Evolutionary conservation across 2,888 invertebrate genomes (phyloP).

Genomic region (Scaptomyza caliginosa): DNA sequence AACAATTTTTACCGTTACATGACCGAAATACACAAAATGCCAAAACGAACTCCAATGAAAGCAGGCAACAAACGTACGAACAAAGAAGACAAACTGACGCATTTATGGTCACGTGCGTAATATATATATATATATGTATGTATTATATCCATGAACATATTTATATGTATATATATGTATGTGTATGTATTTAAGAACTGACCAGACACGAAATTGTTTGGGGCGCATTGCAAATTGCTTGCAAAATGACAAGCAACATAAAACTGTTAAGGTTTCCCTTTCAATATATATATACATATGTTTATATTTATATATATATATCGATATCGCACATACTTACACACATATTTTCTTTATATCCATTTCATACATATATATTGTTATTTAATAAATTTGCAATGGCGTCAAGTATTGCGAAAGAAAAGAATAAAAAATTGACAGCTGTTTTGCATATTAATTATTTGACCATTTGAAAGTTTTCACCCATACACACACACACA

Average conservation of each 20-base stretch:
- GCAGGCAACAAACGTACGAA: neutral
- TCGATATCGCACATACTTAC: slow-evolving; percentile 2
- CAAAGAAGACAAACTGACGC: slow-evolving; percentile 42
- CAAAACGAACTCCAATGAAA: slow-evolving; percentile 2
- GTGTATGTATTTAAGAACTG: slow-evolving; percentile 29
- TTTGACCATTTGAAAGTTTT: slow-evolving; percentile 29
- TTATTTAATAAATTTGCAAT: slow-evolving; percentile 53
- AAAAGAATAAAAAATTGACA: slow-evolving; percentile 5
- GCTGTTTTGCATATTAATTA: slow-evolving; percentile 68
- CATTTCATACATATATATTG: slow-evolving; percentile 18
- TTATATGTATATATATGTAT: neutral
- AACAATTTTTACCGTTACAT: slow-evolving; percentile 79
- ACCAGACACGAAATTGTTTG: slow-evolving; percentile 49
- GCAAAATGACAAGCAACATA: slow-evolving; percentile 41
- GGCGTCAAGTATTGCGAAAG: slow-evolving; percentile 29
- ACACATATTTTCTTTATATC: slow-evolving; percentile 1
- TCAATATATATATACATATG: slow-evolving; percentile 31
- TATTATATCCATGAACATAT: slow-evolving; percentile 1
- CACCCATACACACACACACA: neutral
- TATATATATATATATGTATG: neutral
- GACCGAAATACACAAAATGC: slow-evolving; percentile 74
- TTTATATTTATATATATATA: slow-evolving; percentile 29
- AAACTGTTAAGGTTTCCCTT: slow-evolving; percentile 3
- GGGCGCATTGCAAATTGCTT: slow-evolving; percentile 38
- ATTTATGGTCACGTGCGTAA: slow-evolving; percentile 76